Evolutionary conservation across 2,888 invertebrate genomes (phyloP).

Genomic region (Ametastegia equiseti): DNA sequence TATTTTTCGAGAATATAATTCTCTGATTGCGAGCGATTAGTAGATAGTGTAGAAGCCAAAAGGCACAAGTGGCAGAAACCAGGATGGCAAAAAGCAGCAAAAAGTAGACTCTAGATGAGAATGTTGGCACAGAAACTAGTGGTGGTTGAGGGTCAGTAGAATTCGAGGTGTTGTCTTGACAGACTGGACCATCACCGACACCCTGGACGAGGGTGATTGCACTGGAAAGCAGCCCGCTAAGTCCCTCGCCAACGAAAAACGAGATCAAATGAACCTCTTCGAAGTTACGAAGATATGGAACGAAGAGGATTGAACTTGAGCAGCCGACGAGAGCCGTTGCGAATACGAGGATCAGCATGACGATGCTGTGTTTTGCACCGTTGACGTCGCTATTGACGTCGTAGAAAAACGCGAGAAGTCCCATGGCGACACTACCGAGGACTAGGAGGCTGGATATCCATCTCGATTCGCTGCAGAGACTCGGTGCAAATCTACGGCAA

Average conservation of each 20-base stretch:
- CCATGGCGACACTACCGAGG: slow-evolving; percentile 79
- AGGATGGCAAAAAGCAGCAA: slow-evolving; percentile 82
- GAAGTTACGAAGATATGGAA: slow-evolving; percentile 90
- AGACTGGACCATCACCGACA: slow-evolving; percentile 82
- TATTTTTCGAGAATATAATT: not conserved
- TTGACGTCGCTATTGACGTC: slow-evolving; percentile 78
- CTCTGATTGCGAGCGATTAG: slow-evolving; percentile 53
- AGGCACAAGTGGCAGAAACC: slow-evolving; percentile 80
- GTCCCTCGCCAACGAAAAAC: slow-evolving; percentile 89
- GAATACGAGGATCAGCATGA: slow-evolving; percentile 82
- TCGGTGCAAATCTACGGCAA: slow-evolving; percentile 76
- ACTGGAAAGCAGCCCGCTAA: slow-evolving; percentile 90
- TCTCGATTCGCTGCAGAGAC: slow-evolving; percentile 76
- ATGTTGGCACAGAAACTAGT: slow-evolving; percentile 72
- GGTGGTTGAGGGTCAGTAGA: slow-evolving; percentile 67
- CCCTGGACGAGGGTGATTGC: slow-evolving; percentile 88
- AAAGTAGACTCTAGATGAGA: slow-evolving; percentile 80
- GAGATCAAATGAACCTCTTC: slow-evolving; percentile 86
- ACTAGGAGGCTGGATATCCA: slow-evolving; percentile 79
- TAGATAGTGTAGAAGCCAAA: slow-evolving; percentile 60
- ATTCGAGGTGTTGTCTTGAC: slow-evolving; percentile 61
- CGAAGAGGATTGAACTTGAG: slow-evolving; percentile 90
- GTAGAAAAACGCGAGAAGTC: slow-evolving; percentile 81
- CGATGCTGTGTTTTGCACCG: slow-evolving; percentile 78
- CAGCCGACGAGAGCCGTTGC: slow-evolving; percentile 87